Base-by-base conservation (phyloP, 2,113 vertebrate genomes). In the Delphinapterus leucas region DNA sequence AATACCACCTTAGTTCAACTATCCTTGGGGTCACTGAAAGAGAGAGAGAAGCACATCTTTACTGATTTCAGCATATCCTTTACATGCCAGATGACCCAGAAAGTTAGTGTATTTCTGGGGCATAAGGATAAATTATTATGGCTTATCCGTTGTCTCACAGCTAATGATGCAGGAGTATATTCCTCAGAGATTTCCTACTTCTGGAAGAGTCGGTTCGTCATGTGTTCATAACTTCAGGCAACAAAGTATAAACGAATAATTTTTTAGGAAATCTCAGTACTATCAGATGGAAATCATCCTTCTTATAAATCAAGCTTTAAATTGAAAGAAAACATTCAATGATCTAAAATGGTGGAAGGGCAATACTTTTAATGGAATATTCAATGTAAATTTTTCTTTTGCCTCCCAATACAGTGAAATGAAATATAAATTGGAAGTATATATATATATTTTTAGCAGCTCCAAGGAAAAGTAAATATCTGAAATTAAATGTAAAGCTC, bases 221-320 rank as follows among this genome's bases (percentile, higher is more conserved):
- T 14, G 14, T 68, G 60, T 67, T 79, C 76, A 87, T 33, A 47
- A 85, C n/a, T 76, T 25, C n/a, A 71, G 71, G 11, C n/a, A 90
- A 88, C 25, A 47, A 68, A 83, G 25, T 31, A 87, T 71, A 90
- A 92, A 92, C 47, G 31, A 65, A 47, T 38, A 31, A 58, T 44
- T 88, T 81, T 81, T 93, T 36, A 91, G 49, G 81, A 94, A 92
- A 96, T 58, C 41, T 87, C 8, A 61, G 41, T 36, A 87, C 21
- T 88, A 31, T 26, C 25, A 38, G 44, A 33, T 65, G 63, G 20
- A 93, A 93, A 80, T 95, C 31, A 76, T 44, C 63, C 44, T 70
- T 88, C 67, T 84, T 68, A 73, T 25, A 96, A 93, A 73, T 49
- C 20, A 68, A 82, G n/a, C 21, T 53, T 63, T 91, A 85, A 55